Percentiles rank a stretch among this genome's conserved stretches.
phyloP scores from a whole-genome alignment of 2,888 invertebrate species.

The Pegoplata infirma region DNA sequence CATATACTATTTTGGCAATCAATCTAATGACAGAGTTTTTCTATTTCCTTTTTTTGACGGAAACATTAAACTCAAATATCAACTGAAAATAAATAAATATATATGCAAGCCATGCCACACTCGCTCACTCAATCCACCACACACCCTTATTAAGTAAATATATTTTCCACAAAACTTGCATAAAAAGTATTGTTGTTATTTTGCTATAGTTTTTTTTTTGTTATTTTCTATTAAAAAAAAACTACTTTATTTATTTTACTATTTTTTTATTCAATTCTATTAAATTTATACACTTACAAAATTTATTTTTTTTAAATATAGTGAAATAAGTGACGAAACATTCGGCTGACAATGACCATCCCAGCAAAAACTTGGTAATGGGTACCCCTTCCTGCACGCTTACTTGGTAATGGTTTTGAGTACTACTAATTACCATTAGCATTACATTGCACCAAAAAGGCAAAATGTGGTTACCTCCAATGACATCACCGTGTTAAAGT shows the following conservation, averaged over 20 bases:
- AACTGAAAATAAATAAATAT: slow-evolving; percentile 35
- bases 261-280: slow-evolving; percentile 6
- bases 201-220: slow-evolving; percentile 15
- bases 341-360: too few species aligned
- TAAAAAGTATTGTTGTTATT: slow-evolving; percentile 31
- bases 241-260: slow-evolving; percentile 24
- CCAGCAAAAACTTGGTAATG: too few species aligned
- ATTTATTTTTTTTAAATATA: not conserved
- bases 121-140: not conserved
- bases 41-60: slow-evolving; percentile 12
- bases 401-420: too few species aligned
- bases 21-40: slow-evolving; percentile 42
- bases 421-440: too few species aligned
- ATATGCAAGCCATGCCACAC: not conserved
- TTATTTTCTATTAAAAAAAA: not conserved
- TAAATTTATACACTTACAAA: not conserved
- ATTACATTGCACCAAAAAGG: too few species aligned
- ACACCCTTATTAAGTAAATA: slow-evolving; percentile 47
- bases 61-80: slow-evolving; percentile 51
- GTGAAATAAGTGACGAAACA: too few species aligned
- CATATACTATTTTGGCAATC: slow-evolving; percentile 39
- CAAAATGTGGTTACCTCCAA: too few species aligned
- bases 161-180: slow-evolving; percentile 40
- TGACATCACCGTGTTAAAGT: too few species aligned
- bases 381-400: too few species aligned